Base-by-base conservation (phyloP, 2,797 vertebrate species). In the Hypotaenidia okinawae region DNA sequence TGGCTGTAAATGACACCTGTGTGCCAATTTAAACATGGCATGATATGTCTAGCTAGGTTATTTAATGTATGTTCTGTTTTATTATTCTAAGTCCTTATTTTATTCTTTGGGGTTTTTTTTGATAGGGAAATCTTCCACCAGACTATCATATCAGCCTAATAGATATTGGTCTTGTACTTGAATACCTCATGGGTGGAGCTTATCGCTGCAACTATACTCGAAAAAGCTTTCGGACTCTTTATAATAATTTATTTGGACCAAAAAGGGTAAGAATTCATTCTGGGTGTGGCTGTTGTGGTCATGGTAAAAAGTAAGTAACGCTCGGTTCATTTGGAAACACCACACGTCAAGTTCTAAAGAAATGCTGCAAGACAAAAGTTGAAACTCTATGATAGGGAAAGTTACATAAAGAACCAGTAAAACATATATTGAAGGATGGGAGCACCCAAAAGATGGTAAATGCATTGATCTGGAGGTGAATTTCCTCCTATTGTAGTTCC, bases 121-220 rank as follows among this genome's bases (percentile, higher is more conserved):
- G 58, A 25, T 96, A 99, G 99, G 99, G 99, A 87, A 99, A 99
- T 94, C 98, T 99, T 81, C 99, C 99, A 30, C 99, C 99, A 32
- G 99, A 99, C 97, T 99, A 99, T 97, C 99, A 99, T 96, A 99
- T 99, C 98, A 99, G 99, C 94, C 97, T 99, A 94, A 99, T 99
- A 92, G 99, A 99, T 97, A 99, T 99, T 61, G 99, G 99, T 57
- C 98, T 99, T 84, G 99, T 99, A 75, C 97, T 99, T 91, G 99
- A 99, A 93, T 99, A 98, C 94, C 99, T 99, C 80, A 99, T 99
- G 99, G 99, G 99, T 5, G 99, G 99, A 78, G 99, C 99, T 72
- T 99, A 99, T 97, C 98, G 99, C 91, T 99, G 99, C 98, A 98
- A 99, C 89, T 99, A 99, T 75, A 99, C 99, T 16, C 98, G 99